Evolutionary conservation across 2,797 vertebrate species (phyloP).

Genomic region (Mionectes olivaceus): DNA sequence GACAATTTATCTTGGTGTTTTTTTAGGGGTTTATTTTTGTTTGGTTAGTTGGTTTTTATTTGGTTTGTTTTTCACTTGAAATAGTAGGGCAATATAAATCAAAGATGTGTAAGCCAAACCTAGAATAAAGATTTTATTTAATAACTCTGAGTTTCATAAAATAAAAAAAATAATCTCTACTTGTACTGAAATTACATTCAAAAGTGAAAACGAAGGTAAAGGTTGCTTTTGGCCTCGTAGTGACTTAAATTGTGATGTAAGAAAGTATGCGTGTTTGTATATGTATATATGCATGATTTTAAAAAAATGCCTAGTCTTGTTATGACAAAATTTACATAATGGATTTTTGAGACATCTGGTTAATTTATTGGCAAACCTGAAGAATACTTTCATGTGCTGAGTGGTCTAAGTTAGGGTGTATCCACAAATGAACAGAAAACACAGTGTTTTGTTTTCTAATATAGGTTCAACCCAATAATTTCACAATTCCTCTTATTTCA

Average conservation of each 20-base stretch:
- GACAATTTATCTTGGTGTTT: neutral
- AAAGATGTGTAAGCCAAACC: neutral
- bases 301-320: neutral
- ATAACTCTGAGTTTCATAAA: neutral
- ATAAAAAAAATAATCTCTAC: neutral
- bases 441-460: neutral
- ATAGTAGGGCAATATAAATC: neutral
- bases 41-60: neutral
- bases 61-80: neutral
- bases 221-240: neutral
- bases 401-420: neutral
- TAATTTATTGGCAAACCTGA: neutral
- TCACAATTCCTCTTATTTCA: neutral
- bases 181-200: neutral
- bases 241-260: neutral
- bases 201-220: neutral
- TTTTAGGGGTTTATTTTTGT: neutral
- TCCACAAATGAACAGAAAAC: neutral
- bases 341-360: neutral
- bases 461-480: neutral
- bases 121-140: neutral
- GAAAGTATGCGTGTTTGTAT: neutral
- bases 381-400: neutral
- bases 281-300: neutral
- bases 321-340: neutral